Percentiles rank a stretch among this genome's conserved stretches.
Evolutionary conservation across 2,113 vertebrate species (phyloP).

Genomic region (Sturnus vulgaris): DNA sequence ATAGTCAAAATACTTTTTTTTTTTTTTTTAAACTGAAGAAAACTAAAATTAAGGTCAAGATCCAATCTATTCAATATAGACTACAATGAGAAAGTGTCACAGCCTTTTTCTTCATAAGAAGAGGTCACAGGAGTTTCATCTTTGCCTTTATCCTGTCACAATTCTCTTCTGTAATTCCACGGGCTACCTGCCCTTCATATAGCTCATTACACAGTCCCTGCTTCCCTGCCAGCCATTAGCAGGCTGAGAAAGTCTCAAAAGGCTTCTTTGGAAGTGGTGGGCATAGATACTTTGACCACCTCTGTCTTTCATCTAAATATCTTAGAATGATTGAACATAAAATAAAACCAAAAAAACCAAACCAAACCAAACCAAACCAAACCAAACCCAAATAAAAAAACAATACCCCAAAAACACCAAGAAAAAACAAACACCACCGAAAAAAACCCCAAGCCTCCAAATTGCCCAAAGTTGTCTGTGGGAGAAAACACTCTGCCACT

Average conservation of each 20-base stretch:
- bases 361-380: not conserved
- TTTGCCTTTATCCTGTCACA: not conserved
- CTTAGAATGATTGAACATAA: not conserved
- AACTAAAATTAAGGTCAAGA: slow-evolving; percentile 19
- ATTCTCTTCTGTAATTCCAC: slow-evolving; percentile 6
- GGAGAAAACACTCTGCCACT: not conserved
- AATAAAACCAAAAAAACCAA: not conserved
- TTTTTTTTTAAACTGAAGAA: not conserved
- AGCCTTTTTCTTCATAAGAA: not conserved
- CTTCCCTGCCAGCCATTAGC: not conserved
- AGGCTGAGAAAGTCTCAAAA: not conserved
- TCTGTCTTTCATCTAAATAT: not conserved
- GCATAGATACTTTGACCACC: not conserved
- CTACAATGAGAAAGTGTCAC: not conserved
- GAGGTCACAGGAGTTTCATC: not conserved
- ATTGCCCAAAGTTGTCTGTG: not conserved
- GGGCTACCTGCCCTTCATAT: not conserved
- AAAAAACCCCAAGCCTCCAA: not conserved
- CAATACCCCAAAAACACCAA: not conserved
- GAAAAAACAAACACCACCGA: not conserved
- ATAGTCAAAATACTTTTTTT: not conserved
- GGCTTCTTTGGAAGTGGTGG: not conserved
- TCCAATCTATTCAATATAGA: not conserved
- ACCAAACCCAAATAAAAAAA: too few relatives aligned
- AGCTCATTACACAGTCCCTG: not conserved